Base-by-base conservation (phyloP, 2,113 vertebrate species). In the Podarcis cretensis region DNA sequence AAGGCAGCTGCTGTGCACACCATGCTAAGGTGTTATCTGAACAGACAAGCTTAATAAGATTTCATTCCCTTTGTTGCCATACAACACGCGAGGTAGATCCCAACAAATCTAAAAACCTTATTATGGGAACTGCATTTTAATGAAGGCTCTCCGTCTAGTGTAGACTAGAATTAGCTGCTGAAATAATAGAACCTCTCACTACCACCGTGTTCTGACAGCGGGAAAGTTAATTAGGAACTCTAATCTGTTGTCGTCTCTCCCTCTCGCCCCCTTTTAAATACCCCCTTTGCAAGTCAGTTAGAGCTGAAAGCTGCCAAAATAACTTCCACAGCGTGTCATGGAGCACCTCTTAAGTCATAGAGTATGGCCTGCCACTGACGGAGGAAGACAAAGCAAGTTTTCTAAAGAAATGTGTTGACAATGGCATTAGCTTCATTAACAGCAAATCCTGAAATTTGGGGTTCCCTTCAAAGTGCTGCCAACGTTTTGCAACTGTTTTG, bases 151-250 rank as follows among this genome's bases (percentile, higher is more conserved):
- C 30, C 0, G 32, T 14, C 69, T 0, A n/a, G 83, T 65, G 27
- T 73, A 77, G 69, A 65, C 30, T 66, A 93, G 89, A 59, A 76
- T 59, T 40, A 0, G 0, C 43, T 90, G 77, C 20, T 40, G 87
- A 10, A 63, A 90, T 13, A 68, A 78, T 2, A 35, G 63, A 66
- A 77, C 86, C 81, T 83, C 2, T 59, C 75, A 90, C 40, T 6
- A 91, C 6, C 35, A 66, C 25, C 18, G 30, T 4, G 30, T 88
- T 83, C 87, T 84, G 93, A 76, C 83, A 95, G 91, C 59, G 65
- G 13, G 74, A 88, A 92, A 78, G 76, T 86, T 89, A n/a, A 59
- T 90, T 74, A 88, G 89, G 78, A 88, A 59, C 21, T 83, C 3
- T 1, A 83, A 89, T 89, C 77, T 84, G 18, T 63, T 92, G 59